These are phyloP conservation scores for Enteromius afrohamiltoni DNA, from an alignment of 2,797 vertebrate genomes.

Conservation along the genomic window DNA sequence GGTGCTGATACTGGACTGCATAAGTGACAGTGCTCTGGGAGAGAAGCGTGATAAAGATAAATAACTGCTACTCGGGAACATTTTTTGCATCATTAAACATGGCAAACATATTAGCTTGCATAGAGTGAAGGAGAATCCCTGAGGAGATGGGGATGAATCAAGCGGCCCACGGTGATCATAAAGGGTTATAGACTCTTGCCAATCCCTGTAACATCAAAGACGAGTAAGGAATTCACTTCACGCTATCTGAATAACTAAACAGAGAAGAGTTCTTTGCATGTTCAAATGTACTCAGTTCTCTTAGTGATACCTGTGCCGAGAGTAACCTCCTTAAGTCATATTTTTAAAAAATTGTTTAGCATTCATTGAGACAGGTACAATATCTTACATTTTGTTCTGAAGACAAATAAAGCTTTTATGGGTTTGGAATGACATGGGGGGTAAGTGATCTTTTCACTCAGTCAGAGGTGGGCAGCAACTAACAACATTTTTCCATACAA, in stretches of 20 bases:
- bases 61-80: constrained; percentile 89
- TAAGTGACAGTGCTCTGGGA: constrained; percentile 81
- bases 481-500: neutral
- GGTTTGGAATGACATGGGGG: too few relatives aligned
- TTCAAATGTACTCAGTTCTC: neutral
- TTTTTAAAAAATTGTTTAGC: neutral
- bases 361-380: too few relatives aligned
- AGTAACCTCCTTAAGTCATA: neutral
- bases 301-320: neutral
- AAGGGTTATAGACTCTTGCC: constrained; percentile 79
- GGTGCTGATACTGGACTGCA: constrained; percentile 64
- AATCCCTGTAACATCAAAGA: constrained; percentile 83
- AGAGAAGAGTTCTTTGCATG: constrained; percentile 70
- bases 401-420: too few relatives aligned
- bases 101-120: constrained; percentile 88
- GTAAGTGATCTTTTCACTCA: neutral
- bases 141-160: constrained; percentile 88
- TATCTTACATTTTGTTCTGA: too few relatives aligned
- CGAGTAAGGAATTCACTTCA: constrained; percentile 78
- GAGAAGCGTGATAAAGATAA: constrained; percentile 87
- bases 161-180: constrained; percentile 83
- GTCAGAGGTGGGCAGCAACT: neutral
- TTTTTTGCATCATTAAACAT: constrained; percentile 94
- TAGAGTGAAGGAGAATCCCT: constrained; percentile 84
- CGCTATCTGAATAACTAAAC: constrained; percentile 83